Base-by-base conservation (phyloP, 30 jellyfish, hydroid and myxozoan species). In the Aurelia coerulea region DNA sequence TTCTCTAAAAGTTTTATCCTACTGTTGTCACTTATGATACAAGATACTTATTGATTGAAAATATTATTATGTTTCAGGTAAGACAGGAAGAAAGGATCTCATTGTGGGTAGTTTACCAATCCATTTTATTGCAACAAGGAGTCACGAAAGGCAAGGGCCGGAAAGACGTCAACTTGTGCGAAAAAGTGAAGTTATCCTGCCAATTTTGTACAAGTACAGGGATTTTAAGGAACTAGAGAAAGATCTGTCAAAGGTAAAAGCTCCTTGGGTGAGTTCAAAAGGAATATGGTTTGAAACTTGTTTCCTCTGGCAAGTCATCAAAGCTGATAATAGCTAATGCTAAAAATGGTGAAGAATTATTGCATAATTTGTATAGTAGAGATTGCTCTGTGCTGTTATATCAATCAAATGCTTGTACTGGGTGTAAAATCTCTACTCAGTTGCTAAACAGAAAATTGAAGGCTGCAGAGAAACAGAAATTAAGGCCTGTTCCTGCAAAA, bases 31-130 rank as follows among this genome's bases (percentile, higher is more conserved):
- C n/a, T 65, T 65, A 23, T 23, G 53, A 0, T 65, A 46, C 42
- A 71, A n/a, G 41, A 15, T 5, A 3, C 2, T 1, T 19, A 71
- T 54, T 59, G 19, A 71, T 54, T 59, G 19, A 39, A 37, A 37
- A 33, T 33, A 15, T 65, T 23, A 65, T 65, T 6, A 23, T 53
- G 46, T 76, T 76, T 29, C 54, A 76, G 87, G 87, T 0, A 76
- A 76, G 76, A 76, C 87, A 34, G 87, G 87, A 76, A 54, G 87
- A 58, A 59, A 76, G 14, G 77, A 76, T 58, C 87, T 76, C 65
- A 33, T 76, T 76, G 87, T 76, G 34, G 87, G 87, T 16, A 76
- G 87, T 33, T 58, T 76, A 32, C 87, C 87, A 12, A 76, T 77
- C 0, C 87, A 15, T 6, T 76, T 76, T 60, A 16, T 76, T 5